Conservation (phyloP, 2,113 vertebrate genomes). For the Microcebus ravelobensis region DNA sequence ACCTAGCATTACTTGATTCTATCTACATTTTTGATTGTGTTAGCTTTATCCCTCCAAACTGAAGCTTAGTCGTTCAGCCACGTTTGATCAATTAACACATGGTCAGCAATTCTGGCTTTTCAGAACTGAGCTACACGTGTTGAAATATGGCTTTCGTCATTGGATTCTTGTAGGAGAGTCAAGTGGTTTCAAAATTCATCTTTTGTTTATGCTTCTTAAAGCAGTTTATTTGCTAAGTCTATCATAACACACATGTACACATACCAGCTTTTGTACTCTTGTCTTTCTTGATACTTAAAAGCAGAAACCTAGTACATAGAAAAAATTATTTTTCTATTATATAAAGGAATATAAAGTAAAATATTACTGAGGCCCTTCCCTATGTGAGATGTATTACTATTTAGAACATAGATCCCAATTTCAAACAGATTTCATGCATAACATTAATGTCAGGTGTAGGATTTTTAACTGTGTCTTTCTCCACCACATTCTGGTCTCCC, state of each 20-base stretch:
- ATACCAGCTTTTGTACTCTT: neutral
- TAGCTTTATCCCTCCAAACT: neutral
- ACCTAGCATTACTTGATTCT: neutral
- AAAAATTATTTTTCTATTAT: slow-evolving; percentile 35
- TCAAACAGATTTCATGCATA: slow-evolving; percentile 38
- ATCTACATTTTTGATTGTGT: neutral
- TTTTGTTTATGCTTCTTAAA: slow-evolving; percentile 40
- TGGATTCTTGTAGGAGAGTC: slow-evolving; percentile 53
- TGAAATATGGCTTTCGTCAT: slow-evolving; percentile 61
- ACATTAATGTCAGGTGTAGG: neutral
- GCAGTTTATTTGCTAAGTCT: slow-evolving; percentile 42
- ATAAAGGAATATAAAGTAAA: slow-evolving; percentile 7
- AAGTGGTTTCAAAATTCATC: slow-evolving; percentile 55
- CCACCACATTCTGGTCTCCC: neutral
- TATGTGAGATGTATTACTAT: neutral
- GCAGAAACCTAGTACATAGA: neutral
- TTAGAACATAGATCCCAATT: slow-evolving; percentile 15
- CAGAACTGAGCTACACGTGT: slow-evolving; percentile 43
- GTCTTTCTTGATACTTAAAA: slow-evolving; percentile 24
- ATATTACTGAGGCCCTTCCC: neutral
- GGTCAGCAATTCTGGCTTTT: slow-evolving; percentile 24
- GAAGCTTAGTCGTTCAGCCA: neutral
- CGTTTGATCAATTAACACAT: slow-evolving; percentile 48
- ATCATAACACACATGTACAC: neutral
- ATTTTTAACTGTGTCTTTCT: slow-evolving; percentile 37